A percentile compares a stretch with the other conserved stretches of the same genome.
Evolutionary conservation across 2,888 invertebrate species (phyloP).

Genomic region (Eristalis arbustorum): DNA sequence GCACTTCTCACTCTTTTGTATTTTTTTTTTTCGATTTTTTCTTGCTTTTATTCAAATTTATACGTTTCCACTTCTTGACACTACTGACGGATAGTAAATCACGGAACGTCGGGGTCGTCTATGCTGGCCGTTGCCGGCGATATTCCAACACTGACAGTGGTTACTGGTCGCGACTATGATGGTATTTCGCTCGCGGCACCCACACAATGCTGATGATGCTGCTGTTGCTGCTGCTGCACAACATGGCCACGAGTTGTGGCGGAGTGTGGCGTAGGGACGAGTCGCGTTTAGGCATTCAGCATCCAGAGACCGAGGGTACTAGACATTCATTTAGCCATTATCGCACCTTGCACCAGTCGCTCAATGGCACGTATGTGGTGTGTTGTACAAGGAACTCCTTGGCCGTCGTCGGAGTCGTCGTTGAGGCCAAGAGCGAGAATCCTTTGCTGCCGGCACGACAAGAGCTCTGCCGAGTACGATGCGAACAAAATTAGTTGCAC

Average conservation of each 20-base stretch:
- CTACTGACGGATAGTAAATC: constrained; percentile 62
- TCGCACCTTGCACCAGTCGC: constrained; percentile 67
- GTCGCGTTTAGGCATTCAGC: constrained; percentile 59
- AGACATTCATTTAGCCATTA: constrained; percentile 67
- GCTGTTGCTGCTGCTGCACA: constrained; percentile 10
- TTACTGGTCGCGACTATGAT: neutral
- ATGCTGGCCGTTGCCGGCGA: neutral
- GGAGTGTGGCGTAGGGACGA: constrained; percentile 21
- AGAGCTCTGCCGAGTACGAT: neutral
- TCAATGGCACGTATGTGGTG: constrained; percentile 36
- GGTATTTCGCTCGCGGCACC: constrained; percentile 48
- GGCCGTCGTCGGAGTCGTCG: neutral
- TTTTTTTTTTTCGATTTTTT: neutral
- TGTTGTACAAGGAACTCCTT: constrained; percentile 15
- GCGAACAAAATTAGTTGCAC: constrained; percentile 41
- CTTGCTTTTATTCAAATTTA: constrained; percentile 43
- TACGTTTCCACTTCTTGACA: constrained; percentile 61
- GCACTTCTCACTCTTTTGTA: neutral
- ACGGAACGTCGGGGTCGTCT: constrained; percentile 39
- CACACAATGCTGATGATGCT: constrained; percentile 40
- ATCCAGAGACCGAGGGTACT: constrained; percentile 49
- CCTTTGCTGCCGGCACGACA: neutral
- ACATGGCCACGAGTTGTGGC: neutral
- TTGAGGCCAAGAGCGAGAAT: too few relatives aligned
- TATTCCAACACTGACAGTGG: neutral